Percentiles rank a stretch among this genome's conserved stretches.
These are phyloP conservation scores for Odontothrips loti DNA, from an alignment of 2,888 invertebrate species.

Conservation along the genomic window DNA sequence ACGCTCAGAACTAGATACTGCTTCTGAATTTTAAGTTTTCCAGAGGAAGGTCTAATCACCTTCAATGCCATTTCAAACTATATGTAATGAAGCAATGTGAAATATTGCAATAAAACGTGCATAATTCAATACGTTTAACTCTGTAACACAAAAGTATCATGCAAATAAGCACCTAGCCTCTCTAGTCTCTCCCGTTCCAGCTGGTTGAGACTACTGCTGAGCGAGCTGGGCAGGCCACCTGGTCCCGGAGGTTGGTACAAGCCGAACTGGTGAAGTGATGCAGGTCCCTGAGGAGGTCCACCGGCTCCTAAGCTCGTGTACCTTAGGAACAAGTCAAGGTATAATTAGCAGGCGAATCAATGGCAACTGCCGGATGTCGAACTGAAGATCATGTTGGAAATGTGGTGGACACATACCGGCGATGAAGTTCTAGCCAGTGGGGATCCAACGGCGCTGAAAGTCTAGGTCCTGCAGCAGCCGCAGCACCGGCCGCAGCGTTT, in stretches of 20 bases:
- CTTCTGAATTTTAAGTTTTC: too few relatives aligned
- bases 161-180: conserved; percentile 59
- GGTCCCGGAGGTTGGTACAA: conserved; percentile 50
- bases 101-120: too few relatives aligned
- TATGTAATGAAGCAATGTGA: too few relatives aligned
- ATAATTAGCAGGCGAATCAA: conserved; percentile 2
- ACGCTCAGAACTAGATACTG: too few relatives aligned
- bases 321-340: conserved; percentile 36
- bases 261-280: conserved; percentile 60
- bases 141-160: background rate
- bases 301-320: conserved; percentile 46
- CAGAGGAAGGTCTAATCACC: too few relatives aligned
- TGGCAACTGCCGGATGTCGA: too few relatives aligned
- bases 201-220: conserved; percentile 73
- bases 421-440: conserved; percentile 83
- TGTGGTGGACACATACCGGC: conserved; percentile 53
- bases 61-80: too few relatives aligned
- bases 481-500: conserved; percentile 56
- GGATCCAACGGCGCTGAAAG: conserved; percentile 47
- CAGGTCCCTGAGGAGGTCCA: conserved; percentile 49
- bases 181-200: conserved; percentile 84
- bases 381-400: too few relatives aligned
- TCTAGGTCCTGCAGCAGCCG: conserved; percentile 56
- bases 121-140: too few relatives aligned
- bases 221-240: conserved; percentile 40